These are phyloP conservation scores for Bombus vancouverensis DNA, from an alignment of 1,140 invertebrate species.

Conservation along the genomic window DNA sequence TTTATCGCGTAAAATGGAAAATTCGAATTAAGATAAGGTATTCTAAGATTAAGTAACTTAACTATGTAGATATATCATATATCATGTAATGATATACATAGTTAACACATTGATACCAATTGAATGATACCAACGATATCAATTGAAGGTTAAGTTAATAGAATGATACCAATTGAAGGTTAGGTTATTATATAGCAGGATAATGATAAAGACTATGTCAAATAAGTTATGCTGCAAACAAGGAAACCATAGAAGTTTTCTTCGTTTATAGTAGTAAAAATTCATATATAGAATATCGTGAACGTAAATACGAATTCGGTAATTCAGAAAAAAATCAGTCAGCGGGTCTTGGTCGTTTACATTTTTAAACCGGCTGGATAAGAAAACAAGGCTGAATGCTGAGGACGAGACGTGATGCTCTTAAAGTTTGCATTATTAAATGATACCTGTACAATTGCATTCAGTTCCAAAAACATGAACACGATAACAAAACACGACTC, in stretches of 20 bases:
- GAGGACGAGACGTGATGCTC: conserved; percentile 67
- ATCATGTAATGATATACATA: too few relatives aligned
- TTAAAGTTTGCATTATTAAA: conserved; percentile 78
- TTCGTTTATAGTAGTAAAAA: background rate
- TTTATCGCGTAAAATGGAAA: background rate
- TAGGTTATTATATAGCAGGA: too few relatives aligned
- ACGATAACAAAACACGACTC: conserved; percentile 12
- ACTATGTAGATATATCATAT: background rate
- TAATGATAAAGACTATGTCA: background rate
- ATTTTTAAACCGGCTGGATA: conserved; percentile 76
- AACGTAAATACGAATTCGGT: background rate
- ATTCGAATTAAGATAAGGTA: background rate
- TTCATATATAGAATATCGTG: background rate
- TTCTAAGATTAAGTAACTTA: background rate
- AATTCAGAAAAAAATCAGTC: background rate
- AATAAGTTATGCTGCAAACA: background rate
- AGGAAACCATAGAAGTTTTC: background rate
- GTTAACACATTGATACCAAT: too few relatives aligned
- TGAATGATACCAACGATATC: background rate
- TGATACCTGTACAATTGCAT: conserved; percentile 42
- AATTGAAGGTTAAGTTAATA: background rate
- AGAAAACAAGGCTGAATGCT: conserved; percentile 63
- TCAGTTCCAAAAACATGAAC: conserved; percentile 2
- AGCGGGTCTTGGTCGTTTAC: conserved; percentile 60
- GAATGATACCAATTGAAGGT: background rate